phyloP scores from a whole-genome alignment of 2,888 invertebrate genomes.

The Colletes collaris region DNA sequence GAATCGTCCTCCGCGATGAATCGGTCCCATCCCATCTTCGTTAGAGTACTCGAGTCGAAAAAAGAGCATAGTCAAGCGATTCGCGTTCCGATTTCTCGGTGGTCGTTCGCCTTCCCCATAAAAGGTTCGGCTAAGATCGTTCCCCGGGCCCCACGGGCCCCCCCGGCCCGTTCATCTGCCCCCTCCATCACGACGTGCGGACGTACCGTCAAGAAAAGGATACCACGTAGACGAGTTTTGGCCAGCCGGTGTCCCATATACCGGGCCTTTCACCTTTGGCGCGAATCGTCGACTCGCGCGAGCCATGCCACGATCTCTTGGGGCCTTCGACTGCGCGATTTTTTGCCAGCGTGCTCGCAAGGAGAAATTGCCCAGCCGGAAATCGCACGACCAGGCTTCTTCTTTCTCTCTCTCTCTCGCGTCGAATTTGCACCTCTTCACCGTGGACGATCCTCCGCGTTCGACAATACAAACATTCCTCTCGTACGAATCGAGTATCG shows the following conservation, averaged over 20 bases:
- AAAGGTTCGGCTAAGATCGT: constrained; percentile 76
- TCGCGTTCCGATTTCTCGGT: constrained; percentile 62
- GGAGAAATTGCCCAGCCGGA: constrained; percentile 18
- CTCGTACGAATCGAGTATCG: too few species aligned
- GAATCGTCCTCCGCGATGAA: constrained; percentile 8
- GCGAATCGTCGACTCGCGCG: constrained; percentile 48
- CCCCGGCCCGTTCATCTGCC: constrained; percentile 20
- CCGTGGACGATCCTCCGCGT: too few species aligned
- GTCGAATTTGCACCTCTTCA: too few species aligned
- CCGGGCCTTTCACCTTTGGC: constrained; percentile 81
- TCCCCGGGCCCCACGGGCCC: constrained; percentile 38
- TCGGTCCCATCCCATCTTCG: constrained; percentile 28
- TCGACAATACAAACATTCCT: too few species aligned
- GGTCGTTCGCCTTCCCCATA: constrained; percentile 71
- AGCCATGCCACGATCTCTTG: constrained; percentile 42
- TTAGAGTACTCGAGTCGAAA: constrained; percentile 39
- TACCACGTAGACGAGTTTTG: constrained; percentile 78
- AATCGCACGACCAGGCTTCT: not conserved
- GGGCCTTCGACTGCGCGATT: constrained; percentile 32
- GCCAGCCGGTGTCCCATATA: constrained; percentile 78
- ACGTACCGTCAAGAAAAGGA: constrained; percentile 63
- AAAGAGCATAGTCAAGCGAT: constrained; percentile 54
- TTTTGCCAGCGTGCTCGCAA: constrained; percentile 20
- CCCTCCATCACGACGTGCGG: constrained; percentile 40
- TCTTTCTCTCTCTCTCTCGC: too few species aligned